phyloP scores from a whole-genome alignment of 1,140 invertebrate genomes.

The Micrasema minimum region DNA sequence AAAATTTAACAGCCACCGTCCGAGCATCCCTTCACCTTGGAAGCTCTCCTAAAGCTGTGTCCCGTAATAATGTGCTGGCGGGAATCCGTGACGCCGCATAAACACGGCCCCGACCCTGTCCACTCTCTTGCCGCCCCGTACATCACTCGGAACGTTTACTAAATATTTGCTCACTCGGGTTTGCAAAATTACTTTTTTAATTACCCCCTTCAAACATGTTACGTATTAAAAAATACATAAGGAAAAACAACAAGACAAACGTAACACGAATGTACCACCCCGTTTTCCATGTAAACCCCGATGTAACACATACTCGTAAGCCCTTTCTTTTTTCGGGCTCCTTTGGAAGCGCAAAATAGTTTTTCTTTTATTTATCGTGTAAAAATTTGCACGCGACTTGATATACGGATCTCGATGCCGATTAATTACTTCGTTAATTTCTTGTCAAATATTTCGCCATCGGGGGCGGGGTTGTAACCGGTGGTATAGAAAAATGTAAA shows the following conservation, averaged over 20 bases:
- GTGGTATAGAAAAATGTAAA: slow-evolving; percentile 1
- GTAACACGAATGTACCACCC: neutral
- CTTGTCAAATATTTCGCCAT: too few species aligned
- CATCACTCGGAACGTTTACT: slow-evolving; percentile 16
- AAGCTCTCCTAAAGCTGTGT: neutral
- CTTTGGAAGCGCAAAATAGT: neutral
- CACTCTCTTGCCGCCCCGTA: neutral
- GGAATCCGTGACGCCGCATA: slow-evolving; percentile 27
- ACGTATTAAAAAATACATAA: slow-evolving; percentile 20
- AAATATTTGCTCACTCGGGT: slow-evolving; percentile 24
- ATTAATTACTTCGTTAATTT: too few species aligned
- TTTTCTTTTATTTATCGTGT: slow-evolving; percentile 1
- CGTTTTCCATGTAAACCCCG: neutral
- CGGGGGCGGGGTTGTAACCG: too few species aligned
- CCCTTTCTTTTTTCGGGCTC: neutral
- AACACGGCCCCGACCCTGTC: slow-evolving; percentile 9
- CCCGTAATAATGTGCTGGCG: slow-evolving; percentile 18
- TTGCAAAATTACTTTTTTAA: slow-evolving; percentile 35
- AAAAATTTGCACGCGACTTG: slow-evolving; percentile 1
- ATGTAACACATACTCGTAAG: neutral
- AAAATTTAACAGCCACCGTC: slow-evolving; percentile 9
- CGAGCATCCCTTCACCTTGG: slow-evolving; percentile 1
- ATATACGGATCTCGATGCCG: too few species aligned
- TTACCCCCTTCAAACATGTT: slow-evolving; percentile 19
- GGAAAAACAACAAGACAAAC: neutral